Conservation (phyloP, 2,113 vertebrate species). For the Pogonocichla stellata region DNA sequence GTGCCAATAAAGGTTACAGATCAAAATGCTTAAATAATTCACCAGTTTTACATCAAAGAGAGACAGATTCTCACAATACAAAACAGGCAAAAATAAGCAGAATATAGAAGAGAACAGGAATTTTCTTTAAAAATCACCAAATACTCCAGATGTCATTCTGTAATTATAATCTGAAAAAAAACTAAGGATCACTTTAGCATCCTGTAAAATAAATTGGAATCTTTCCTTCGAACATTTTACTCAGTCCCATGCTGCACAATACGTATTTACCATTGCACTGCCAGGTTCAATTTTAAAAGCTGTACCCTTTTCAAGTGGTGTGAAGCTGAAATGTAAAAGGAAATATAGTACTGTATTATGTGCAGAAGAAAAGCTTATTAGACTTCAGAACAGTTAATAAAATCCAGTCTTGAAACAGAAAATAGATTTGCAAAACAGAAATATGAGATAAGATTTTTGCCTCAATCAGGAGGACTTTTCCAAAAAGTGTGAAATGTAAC, state of each 20-base stretch:
- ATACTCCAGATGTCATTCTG: background rate
- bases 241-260: background rate
- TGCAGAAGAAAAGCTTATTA: background rate
- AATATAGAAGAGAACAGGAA: background rate
- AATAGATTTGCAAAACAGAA: background rate
- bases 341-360: background rate
- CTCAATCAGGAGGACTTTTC: background rate
- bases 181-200: background rate
- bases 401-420: background rate
- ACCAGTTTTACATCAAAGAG: background rate
- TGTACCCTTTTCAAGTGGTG: background rate
- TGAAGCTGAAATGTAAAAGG: background rate
- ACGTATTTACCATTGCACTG: background rate
- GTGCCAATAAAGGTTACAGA: background rate
- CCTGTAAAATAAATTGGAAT: background rate
- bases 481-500: constrained; percentile 1
- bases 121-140: background rate
- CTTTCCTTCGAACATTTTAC: background rate
- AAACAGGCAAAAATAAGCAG: background rate
- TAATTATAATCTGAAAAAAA: background rate
- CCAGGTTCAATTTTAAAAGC: background rate
- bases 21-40: background rate
- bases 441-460: background rate
- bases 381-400: background rate
- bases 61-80: background rate